Percentiles rank a stretch among this genome's conserved stretches.
phyloP scores from a whole-genome alignment of 2,888 invertebrate species.

The Chironomus tentans region DNA sequence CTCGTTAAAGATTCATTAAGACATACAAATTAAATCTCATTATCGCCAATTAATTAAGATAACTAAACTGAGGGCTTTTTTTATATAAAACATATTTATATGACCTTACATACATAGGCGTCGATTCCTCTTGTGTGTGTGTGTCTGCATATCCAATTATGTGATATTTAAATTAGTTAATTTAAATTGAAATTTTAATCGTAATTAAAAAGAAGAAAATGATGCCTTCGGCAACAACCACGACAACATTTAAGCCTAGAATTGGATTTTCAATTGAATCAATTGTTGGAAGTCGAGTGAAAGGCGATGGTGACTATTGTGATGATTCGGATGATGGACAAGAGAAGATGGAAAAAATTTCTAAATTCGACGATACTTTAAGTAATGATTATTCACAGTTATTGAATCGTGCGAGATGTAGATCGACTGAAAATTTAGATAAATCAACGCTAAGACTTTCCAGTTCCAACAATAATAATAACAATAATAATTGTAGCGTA shows the following conservation, averaged over 20 bases:
- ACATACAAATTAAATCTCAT: constrained; percentile 19
- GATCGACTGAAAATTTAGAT: background rate
- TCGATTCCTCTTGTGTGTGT: background rate
- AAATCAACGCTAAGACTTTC: background rate
- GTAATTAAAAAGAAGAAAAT: constrained; percentile 42
- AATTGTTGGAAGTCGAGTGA: constrained; percentile 62
- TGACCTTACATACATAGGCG: too few relatives aligned
- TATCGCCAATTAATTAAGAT: constrained; percentile 20
- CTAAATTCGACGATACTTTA: background rate
- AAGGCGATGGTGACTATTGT: constrained; percentile 28
- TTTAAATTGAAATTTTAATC: background rate
- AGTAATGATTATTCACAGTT: constrained; percentile 6
- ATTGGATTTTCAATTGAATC: constrained; percentile 93
- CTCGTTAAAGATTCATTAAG: constrained; percentile 13
- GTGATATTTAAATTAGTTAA: background rate
- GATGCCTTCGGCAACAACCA: constrained; percentile 90
- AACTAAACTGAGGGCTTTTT: background rate
- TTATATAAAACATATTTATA: background rate
- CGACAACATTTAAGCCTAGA: constrained; percentile 71
- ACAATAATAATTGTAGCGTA: background rate
- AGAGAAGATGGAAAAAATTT: background rate
- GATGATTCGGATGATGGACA: constrained; percentile 30
- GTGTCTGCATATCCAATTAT: background rate
- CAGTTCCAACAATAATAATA: constrained; percentile 11
- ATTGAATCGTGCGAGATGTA: background rate